These are phyloP conservation scores for Alsophila aescularia DNA, from an alignment of 2,888 invertebrate genomes.

Conservation along the genomic window DNA sequence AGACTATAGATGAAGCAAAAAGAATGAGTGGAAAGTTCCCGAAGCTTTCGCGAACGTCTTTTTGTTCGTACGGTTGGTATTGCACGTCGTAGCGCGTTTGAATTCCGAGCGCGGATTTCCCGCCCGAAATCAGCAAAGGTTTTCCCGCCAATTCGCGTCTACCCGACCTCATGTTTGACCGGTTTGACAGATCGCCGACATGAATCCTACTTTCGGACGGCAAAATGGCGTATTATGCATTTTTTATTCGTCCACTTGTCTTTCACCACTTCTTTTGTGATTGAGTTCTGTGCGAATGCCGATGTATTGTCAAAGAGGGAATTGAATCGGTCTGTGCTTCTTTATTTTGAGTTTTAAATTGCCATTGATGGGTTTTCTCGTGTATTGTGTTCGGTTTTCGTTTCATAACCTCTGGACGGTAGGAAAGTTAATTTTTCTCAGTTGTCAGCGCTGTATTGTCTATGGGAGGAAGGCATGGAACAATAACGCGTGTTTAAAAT, in stretches of 20 bases:
- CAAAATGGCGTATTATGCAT: conserved; percentile 80
- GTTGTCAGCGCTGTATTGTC: conserved; percentile 44
- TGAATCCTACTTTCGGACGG: conserved; percentile 77
- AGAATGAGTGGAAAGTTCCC: conserved; percentile 65
- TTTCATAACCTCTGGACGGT: conserved; percentile 40
- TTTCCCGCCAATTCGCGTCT: conserved; percentile 25
- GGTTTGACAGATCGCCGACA: conserved; percentile 82
- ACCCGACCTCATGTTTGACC: conserved; percentile 73
- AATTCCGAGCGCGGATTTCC: conserved; percentile 49
- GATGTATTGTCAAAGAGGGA: conserved; percentile 64
- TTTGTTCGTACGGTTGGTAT: conserved; percentile 73
- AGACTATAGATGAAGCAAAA: conserved; percentile 74
- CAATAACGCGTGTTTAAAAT: conserved; percentile 43
- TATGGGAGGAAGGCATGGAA: conserved; percentile 36
- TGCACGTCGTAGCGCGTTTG: conserved; percentile 51
- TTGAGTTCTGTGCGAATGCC: conserved; percentile 59
- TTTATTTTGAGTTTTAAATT: conserved; percentile 61
- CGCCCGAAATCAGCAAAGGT: conserved; percentile 2
- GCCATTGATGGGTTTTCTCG: conserved; percentile 44
- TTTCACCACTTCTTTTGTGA: conserved; percentile 82
- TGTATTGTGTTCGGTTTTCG: conserved; percentile 39
- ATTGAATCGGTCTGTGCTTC: conserved; percentile 63
- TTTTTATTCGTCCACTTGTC: conserved; percentile 79
- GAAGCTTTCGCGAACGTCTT: conserved; percentile 76
- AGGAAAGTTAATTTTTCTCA: conserved; percentile 41